phyloP scores from a whole-genome alignment of 1,140 invertebrate genomes.

The Apolygus lucorum region DNA sequence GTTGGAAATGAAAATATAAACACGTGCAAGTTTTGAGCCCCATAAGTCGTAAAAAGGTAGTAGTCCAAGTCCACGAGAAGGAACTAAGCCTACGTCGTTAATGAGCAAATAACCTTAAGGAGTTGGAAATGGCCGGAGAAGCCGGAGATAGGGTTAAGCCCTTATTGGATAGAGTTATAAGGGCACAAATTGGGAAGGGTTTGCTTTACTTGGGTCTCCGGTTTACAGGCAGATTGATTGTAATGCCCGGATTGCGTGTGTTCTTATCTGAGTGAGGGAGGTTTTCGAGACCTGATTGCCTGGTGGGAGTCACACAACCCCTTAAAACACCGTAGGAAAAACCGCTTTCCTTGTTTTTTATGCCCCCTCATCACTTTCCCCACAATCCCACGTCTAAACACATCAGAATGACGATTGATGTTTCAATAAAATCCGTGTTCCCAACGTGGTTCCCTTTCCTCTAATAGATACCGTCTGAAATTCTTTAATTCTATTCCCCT shows the following conservation, averaged over 20 bases:
- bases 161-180: not conserved
- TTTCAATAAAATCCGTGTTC: no score
- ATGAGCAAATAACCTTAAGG: not conserved
- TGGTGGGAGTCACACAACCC: not conserved
- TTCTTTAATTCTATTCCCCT: no score
- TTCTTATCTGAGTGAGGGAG: not conserved
- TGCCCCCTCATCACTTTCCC: not conserved
- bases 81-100: no score
- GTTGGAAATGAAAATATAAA: no score
- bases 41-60: no score
- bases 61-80: no score
- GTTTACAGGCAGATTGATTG: conserved; percentile 1
- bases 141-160: not conserved
- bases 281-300: not conserved
- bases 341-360: not conserved
- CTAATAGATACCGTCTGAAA: no score
- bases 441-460: no score
- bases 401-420: no score
- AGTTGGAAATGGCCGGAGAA: not conserved
- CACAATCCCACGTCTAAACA: no score
- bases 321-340: not conserved
- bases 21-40: no score
- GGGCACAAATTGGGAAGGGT: not conserved
- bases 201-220: not conserved
- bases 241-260: not conserved